These are phyloP conservation scores for Coluber constrictor DNA, from an alignment of 2,797 vertebrate species.

Conservation along the genomic window DNA sequence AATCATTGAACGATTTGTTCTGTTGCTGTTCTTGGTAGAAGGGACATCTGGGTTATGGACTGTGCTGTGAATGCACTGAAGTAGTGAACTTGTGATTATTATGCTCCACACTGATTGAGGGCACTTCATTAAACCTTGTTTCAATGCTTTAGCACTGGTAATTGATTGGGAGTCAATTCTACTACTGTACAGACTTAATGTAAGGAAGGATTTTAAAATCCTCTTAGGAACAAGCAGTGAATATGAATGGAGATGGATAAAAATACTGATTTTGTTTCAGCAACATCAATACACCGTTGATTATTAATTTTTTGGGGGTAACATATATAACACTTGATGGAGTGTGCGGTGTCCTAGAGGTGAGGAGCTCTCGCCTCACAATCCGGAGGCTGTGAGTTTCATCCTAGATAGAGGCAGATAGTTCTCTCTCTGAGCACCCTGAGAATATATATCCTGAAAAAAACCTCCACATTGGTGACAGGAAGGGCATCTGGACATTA, in stretches of 20 bases:
- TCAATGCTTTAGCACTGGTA: background rate
- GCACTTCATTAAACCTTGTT: slow-evolving; percentile 11
- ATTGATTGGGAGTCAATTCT: slow-evolving; percentile 19
- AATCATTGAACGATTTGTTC: background rate
- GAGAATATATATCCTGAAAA: too few species aligned
- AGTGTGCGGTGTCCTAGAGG: too few species aligned
- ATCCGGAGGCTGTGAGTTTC: too few species aligned
- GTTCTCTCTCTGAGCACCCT: too few species aligned
- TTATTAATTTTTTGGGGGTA: background rate
- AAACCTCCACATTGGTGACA: too few species aligned
- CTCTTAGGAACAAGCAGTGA: background rate
- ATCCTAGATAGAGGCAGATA: too few species aligned
- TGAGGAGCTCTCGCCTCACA: too few species aligned
- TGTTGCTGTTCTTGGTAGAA: slow-evolving; percentile 27
- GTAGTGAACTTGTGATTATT: slow-evolving; percentile 20
- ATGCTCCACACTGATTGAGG: background rate
- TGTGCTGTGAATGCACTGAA: slow-evolving; percentile 73
- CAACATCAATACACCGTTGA: background rate
- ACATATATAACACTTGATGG: background rate
- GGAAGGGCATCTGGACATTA: too few species aligned
- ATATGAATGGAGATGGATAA: background rate
- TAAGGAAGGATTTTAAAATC: background rate
- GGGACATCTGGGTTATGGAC: slow-evolving; percentile 64
- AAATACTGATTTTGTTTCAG: background rate
- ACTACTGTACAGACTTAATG: background rate